These are phyloP conservation scores for Leptinotarsa haldemani DNA, from an alignment of 2,888 invertebrate species.

Conservation along the genomic window DNA sequence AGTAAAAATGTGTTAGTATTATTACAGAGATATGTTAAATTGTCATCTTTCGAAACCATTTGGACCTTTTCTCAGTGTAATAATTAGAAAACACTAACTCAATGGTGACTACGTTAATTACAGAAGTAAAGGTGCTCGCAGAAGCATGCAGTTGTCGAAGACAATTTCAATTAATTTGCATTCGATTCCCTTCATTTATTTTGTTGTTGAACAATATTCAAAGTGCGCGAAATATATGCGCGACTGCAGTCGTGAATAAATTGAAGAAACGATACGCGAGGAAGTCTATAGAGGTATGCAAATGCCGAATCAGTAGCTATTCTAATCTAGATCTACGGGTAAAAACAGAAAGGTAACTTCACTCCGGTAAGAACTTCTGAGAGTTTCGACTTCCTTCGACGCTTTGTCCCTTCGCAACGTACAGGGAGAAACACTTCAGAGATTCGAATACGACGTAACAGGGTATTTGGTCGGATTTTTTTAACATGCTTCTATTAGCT, in stretches of 20 bases:
- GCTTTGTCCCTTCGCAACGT: slow-evolving; percentile 19
- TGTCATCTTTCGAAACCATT: not conserved
- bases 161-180: slow-evolving; percentile 65
- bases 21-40: no score
- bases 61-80: not conserved
- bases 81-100: slow-evolving; percentile 38
- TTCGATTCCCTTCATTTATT: slow-evolving; percentile 55
- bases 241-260: slow-evolving; percentile 57
- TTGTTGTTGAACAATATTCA: slow-evolving; percentile 60
- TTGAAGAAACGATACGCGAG: slow-evolving; percentile 55
- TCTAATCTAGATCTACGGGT: slow-evolving; percentile 61
- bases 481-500: no score
- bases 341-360: slow-evolving; percentile 42
- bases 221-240: slow-evolving; percentile 60
- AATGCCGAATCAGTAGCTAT: slow-evolving; percentile 63
- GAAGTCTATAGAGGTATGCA: slow-evolving; percentile 62
- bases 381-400: slow-evolving; percentile 33
- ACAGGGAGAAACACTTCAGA: not conserved
- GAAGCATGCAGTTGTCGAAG: slow-evolving; percentile 58
- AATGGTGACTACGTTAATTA: slow-evolving; percentile 53
- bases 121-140: slow-evolving; percentile 56
- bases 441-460: not conserved
- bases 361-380: slow-evolving; percentile 31
- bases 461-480: no score
- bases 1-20: no score